Evolutionary conservation across 2,888 invertebrate genomes (phyloP), one percentile per base, ranked within the genome.

Genomic region (Trissoscelio sp.): DNA sequence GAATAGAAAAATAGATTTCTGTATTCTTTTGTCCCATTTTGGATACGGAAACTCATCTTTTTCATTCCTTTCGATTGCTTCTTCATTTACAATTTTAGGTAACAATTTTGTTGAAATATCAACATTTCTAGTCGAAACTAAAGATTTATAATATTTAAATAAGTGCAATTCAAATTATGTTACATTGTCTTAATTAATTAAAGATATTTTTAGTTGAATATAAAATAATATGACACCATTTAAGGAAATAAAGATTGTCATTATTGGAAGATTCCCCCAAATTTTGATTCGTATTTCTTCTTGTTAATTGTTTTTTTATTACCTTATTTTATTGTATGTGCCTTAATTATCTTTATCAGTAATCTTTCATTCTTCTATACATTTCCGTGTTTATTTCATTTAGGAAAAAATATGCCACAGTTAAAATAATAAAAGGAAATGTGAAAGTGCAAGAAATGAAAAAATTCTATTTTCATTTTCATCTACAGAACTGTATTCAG

Each of bases 1-100:
- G 60, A 60, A 60, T 72, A 72, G 58, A 72, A 72, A 72, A 72
- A 60, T 72, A 51, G 37, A 28, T 58, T 37, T 51, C 11, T 34
- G 48, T 34, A 48, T 46, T 46, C 44, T 57, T 53, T 31, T 69
- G 34, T 44, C 14, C 20, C 46, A 55, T 70, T 48, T 46, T 37
- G 46, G 22, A 46, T 12, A 20, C 18, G 31, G 57, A 55, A 44
- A 44, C 44, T 31, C 20, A 6, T 11, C 53, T n/a, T 44, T 31
- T 55, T 44, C 1, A 48, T 58, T 48, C 28, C 58, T 46, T 58
- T 57, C 37, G 3, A 48, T 46, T 48, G 46, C 58, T 70, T 22
- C 69, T 69, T 57, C 69, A 7, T 20, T 69, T 31, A 24, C 37
- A 57, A n/a, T n/a, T n/a, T n/a, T n/a, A 31, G 44, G 7, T 44